Evolutionary conservation across 2,888 invertebrate species (phyloP), one percentile per base, ranked within the genome.

Genomic region (Cloeon dipterum): DNA sequence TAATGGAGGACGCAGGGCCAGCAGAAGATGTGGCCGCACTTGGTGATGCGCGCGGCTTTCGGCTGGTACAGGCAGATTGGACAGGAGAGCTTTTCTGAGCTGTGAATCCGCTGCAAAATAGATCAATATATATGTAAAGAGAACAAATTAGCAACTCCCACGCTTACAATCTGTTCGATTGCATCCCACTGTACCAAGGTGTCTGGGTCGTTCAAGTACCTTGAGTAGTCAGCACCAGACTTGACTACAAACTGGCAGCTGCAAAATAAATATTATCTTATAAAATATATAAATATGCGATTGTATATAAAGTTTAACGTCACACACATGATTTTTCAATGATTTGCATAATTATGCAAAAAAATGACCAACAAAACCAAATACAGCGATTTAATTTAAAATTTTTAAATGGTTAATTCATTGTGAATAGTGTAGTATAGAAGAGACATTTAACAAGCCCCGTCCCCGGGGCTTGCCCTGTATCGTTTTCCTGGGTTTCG

Each of bases 201-300:
- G 61, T 94, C 93, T 21, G 91, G 88, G 58, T 89, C 78, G 46
- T 69, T 65, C 49, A 75, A 57, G 53, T 85, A 76, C 16, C 70
- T 65, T 45, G 68, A 64, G 54, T 85, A 86, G 56, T 89, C 79
- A 36, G 74, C 77, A 51, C 66, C 69, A 46, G 72, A 68, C 52
- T 74, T 75, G 43, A 94, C 86, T 51, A 94, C 75, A 68, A 94
- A 94, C 61, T 94, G 93, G 58, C 91, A 94, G 61, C 89, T 85
- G 49, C 40, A 57, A 61, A 40, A 40, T 44, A 39, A 40, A 35
- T 14, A 34, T 19, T 32, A 41, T 32, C 18, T 32, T 10, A n/a
- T 32, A n/a, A 2, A 13, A 14, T n/a, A n/a, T n/a, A n/a, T n/a
- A n/a, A n/a, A n/a, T n/a, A n/a, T n/a, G n/a, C n/a, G n/a, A n/a